Evolutionary conservation across 2,888 invertebrate species (phyloP).

Genomic region (Chrysomela aeneicollis): DNA sequence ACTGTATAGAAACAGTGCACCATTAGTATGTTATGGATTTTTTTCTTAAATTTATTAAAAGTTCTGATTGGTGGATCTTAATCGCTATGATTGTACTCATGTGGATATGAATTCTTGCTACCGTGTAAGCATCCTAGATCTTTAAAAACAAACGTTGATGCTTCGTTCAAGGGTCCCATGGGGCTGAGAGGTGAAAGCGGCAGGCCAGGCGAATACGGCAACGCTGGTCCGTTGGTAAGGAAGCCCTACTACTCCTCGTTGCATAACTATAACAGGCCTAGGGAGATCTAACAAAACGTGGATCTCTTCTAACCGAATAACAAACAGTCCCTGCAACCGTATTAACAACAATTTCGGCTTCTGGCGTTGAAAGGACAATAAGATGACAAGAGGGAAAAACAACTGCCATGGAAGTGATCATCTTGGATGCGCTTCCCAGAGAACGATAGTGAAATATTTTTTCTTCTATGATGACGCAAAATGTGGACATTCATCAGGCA

Average conservation of each 20-base stretch:
- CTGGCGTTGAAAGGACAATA: conserved; percentile 23
- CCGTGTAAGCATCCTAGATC: too few species aligned
- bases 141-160: too few species aligned
- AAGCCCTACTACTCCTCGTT: conserved; percentile 53
- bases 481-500: too few species aligned
- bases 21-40: too few species aligned
- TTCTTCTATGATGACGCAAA: too few species aligned
- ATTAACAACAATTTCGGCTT: conserved; percentile 42
- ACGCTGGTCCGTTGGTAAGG: conserved; percentile 82
- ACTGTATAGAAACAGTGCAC: too few species aligned
- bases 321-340: conserved; percentile 34
- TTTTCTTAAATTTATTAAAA: too few species aligned
- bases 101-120: too few species aligned
- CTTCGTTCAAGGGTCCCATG: conserved; percentile 87
- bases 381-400: background rate
- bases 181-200: conserved; percentile 81
- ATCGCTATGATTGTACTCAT: too few species aligned
- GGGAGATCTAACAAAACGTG: conserved; percentile 53
- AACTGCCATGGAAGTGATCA: background rate
- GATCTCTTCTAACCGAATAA: conserved; percentile 44
- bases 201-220: conserved; percentile 75
- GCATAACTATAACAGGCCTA: conserved; percentile 49
- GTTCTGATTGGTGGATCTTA: too few species aligned
- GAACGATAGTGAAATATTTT: too few species aligned
- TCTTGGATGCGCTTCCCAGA: too few species aligned